Base-by-base conservation (phyloP, 1,140 invertebrate species). In the Platyscapa corneri region DNA sequence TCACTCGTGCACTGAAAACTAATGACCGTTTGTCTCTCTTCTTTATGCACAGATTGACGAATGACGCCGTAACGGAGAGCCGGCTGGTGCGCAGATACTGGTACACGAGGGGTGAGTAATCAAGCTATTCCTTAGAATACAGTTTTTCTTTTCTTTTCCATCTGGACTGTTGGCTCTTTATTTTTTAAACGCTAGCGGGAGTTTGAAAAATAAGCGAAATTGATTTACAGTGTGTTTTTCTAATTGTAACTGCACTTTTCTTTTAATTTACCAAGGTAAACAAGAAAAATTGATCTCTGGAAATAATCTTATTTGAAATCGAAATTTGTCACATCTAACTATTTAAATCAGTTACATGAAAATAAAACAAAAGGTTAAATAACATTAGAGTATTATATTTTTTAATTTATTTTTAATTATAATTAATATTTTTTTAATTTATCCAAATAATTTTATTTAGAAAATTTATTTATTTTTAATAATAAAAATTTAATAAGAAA, bases 41-140 rank as follows among this genome's bases (percentile, higher is more conserved):
- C 86, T 85, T 85, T 89, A 80, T 91, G 90, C 67, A 16, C 87
- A 92, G 92, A 91, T 92, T 90, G 88, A 89, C 90, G 89, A 92
- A 93, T 92, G 92, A 91, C 88, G 90, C 90, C 91, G 89, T 93
- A 92, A 90, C 89, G 88, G 89, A 90, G 90, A 89, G 90, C 88
- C 90, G 91, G 89, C 90, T 91, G 92, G 90, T 91, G 90, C 89
- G 89, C 88, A 89, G 88, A 91, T 89, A 89, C 89, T 88, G 88
- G 87, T 86, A 89, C 90, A 89, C 76, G 90, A 90, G 86, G 91
- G 92, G 92, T 93, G 89, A 91, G 88, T 88, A 64, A 72, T 75
- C 7, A 74, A 70, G 46, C 34, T 60, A 34, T 39, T 79, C 42
- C 65, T 79, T 78, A 37, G 27, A 42, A 3, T 23, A 32, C n/a